Evolutionary conservation across 2,888 invertebrate species (phyloP).

Genomic region (Cantharis nigra): DNA sequence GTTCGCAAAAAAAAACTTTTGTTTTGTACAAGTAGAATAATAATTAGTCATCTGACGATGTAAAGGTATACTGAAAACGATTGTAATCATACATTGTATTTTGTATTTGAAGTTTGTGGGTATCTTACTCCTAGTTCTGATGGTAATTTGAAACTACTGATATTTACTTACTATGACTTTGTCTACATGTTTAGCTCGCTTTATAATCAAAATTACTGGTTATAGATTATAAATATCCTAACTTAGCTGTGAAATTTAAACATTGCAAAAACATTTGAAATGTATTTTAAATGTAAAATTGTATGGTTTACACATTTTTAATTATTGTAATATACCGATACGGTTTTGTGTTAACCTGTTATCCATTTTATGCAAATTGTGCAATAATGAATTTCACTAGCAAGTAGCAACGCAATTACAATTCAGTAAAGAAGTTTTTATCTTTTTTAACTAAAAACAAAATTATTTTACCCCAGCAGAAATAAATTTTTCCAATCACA

Average conservation of each 20-base stretch:
- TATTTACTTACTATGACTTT: neutral
- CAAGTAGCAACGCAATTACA: neutral
- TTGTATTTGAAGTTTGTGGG: neutral
- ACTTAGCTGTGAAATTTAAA: neutral
- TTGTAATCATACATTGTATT: neutral
- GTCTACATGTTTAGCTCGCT: neutral
- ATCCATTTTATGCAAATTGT: neutral
- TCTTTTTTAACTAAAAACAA: neutral
- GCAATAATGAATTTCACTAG: neutral
- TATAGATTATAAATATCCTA: neutral
- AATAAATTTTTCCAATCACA: neutral
- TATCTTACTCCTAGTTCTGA: neutral
- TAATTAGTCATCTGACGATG: neutral
- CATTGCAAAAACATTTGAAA: neutral
- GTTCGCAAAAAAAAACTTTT: too few relatives aligned
- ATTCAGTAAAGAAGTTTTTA: neutral
- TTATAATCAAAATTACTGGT: neutral
- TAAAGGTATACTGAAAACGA: neutral
- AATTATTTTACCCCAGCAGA: neutral
- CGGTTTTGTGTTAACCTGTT: neutral
- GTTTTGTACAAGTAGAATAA: neutral
- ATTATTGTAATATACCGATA: neutral
- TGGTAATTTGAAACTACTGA: neutral
- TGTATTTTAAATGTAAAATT: neutral
- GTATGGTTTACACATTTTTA: neutral